Base-by-base conservation (phyloP, 2,888 invertebrate species). In the Eucriotettix oculatus region DNA sequence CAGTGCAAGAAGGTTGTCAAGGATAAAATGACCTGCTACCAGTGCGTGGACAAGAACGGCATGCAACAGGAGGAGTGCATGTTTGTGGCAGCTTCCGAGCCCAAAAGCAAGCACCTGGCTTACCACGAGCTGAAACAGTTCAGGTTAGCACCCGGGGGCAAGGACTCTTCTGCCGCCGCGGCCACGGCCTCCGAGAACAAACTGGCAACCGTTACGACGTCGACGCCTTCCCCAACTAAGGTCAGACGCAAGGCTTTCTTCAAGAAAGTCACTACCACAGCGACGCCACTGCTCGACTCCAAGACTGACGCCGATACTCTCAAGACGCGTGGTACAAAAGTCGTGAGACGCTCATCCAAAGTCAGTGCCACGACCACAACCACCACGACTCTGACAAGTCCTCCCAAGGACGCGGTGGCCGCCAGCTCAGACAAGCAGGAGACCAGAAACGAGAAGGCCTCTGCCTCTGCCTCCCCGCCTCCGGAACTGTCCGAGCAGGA, bases 41-140 rank as follows among this genome's bases (percentile, higher is more conserved):
- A 84, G 66, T 88, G 88, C 69, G 73, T 81, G 7, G 85, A 86
- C 67, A 78, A 82, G 65, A 78, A 79, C 57, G 86, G 86, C 1
- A 75, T 83, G 57, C 83, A 84, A 70, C 82, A 87, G 67, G 87
- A 88, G 71, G 87, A 88, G 71, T 88, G 88, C 69, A 86, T 87
- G 82, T 87, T 81, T 71, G 79, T 86, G 10, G 84, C 84, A 1
- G 84, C 84, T 66, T 82, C 83, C 1, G 81, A 82, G 53, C 84
- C 85, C 1, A 78, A 80, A 68, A 77, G 78, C 57, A 81, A 80
- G 59, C 82, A 83, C 69, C 72, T 84, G 65, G 82, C 84, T 16
- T 85, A 85, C 68, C 82, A 83, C 68, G 82, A 84, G 72, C 73
- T 80, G 1, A 82, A 83, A 68, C 80, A 83, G 68, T 79, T 79